A percentile compares a stretch with the other conserved stretches of the same genome.
Conservation (phyloP, 1,140 invertebrate genomes). For the Papilio glaucus region DNA sequence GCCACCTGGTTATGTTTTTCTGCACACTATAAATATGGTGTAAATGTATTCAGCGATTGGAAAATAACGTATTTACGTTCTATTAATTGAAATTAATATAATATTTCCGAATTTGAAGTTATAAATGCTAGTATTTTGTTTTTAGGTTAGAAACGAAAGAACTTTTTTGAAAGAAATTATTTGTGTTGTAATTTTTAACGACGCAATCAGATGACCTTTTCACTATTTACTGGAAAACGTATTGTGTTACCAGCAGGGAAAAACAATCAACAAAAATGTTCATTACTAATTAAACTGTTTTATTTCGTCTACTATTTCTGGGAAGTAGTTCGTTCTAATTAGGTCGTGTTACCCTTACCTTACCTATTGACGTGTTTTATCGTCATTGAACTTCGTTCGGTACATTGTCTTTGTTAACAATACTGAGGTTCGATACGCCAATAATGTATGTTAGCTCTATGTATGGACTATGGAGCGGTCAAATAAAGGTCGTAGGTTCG, state of each 20-base stretch:
- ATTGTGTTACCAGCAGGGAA: neutral
- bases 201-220: neutral
- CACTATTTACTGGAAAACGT: neutral
- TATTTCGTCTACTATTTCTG: constrained; percentile 16
- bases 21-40: neutral
- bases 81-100: no score
- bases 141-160: neutral
- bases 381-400: neutral
- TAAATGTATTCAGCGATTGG: neutral
- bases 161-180: no score
- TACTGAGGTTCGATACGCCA: no score
- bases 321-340: constrained; percentile 9
- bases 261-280: constrained; percentile 1
- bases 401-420: neutral
- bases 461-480: no score
- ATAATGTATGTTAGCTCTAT: no score
- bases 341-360: neutral
- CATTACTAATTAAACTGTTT: constrained; percentile 10
- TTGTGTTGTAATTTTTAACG: neutral
- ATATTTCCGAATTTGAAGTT: no score
- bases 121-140: no score
- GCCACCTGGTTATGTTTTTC: neutral
- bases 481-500: no score
- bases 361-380: neutral
- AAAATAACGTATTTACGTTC: neutral